Conservation (phyloP, 2,888 invertebrate genomes). For the Platycheirus rosarum region DNA sequence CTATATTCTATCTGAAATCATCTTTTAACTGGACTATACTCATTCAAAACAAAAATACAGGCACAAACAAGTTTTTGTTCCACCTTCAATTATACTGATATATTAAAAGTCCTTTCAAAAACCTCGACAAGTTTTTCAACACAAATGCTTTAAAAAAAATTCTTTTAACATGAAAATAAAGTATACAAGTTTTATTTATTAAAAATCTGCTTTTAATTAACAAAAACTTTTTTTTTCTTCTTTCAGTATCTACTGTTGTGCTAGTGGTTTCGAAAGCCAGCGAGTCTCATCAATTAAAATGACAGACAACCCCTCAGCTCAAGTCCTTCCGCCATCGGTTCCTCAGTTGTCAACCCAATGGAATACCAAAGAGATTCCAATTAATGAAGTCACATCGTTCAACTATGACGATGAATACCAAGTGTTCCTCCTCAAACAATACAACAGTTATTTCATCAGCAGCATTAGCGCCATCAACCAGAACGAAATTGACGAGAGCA, state of each 20-base stretch:
- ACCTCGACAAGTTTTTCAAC: no score
- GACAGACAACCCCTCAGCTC: constrained; percentile 51
- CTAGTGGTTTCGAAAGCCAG: background rate
- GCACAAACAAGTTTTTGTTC: no score
- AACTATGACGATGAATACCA: constrained; percentile 65
- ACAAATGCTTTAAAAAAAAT: no score
- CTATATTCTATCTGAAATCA: no score
- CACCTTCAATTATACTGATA: no score
- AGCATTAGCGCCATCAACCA: constrained; percentile 37
- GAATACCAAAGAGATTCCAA: constrained; percentile 68
- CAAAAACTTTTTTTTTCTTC: constrained; percentile 10
- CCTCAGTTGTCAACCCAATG: constrained; percentile 60
- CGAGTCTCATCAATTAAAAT: constrained; percentile 53
- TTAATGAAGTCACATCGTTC: constrained; percentile 68
- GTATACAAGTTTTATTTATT: no score
- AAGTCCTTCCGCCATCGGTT: constrained; percentile 54
- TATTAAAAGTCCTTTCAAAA: no score
- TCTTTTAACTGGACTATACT: no score
- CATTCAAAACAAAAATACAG: no score
- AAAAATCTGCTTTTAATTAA: no score
- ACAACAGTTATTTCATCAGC: constrained; percentile 18
- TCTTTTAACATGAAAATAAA: no score
- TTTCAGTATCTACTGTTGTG: constrained; percentile 29
- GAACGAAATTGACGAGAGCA: constrained; percentile 38
- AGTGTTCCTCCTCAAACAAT: constrained; percentile 56